Percentiles rank a stretch among this genome's conserved stretches.
Evolutionary conservation across 2,888 invertebrate species (phyloP).

Genomic region (Ochropleura leucogaster): DNA sequence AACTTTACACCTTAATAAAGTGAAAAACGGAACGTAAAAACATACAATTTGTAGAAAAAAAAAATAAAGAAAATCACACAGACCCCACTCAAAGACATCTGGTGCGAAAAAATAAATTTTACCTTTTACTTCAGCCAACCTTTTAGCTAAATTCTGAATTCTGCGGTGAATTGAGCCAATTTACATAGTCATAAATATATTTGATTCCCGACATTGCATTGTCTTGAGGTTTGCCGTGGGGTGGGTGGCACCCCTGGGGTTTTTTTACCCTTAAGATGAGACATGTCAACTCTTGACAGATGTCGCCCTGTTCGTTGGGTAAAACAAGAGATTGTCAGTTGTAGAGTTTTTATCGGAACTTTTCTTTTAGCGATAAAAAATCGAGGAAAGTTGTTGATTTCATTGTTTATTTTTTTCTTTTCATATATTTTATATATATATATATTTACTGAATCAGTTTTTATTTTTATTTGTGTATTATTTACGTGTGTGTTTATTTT

Average conservation of each 20-base stretch:
- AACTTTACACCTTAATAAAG: conserved; percentile 62
- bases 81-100: conserved; percentile 75
- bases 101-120: conserved; percentile 75
- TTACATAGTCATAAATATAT: conserved; percentile 90
- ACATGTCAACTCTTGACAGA: conserved; percentile 87
- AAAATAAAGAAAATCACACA: conserved; percentile 65
- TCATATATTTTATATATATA: too few species aligned
- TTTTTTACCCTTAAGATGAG: conserved; percentile 85
- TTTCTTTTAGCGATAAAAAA: conserved; percentile 42
- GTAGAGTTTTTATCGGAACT: conserved; percentile 36
- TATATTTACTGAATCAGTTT: too few species aligned
- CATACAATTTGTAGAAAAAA: conserved; percentile 56
- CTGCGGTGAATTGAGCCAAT: conserved; percentile 82
- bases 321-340: conserved; percentile 80
- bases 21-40: conserved; percentile 50
- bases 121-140: conserved; percentile 66
- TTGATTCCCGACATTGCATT: conserved; percentile 81
- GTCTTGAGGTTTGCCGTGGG: conserved; percentile 73
- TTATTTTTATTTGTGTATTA: too few species aligned
- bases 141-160: conserved; percentile 79
- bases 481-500: too few species aligned
- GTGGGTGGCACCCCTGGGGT: conserved; percentile 78
- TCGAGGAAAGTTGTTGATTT: conserved; percentile 11
- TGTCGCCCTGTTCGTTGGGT: conserved; percentile 83
- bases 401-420: conserved; percentile 19